phyloP scores from a whole-genome alignment of 2,888 invertebrate genomes.

The Drosophila leonis region DNA sequence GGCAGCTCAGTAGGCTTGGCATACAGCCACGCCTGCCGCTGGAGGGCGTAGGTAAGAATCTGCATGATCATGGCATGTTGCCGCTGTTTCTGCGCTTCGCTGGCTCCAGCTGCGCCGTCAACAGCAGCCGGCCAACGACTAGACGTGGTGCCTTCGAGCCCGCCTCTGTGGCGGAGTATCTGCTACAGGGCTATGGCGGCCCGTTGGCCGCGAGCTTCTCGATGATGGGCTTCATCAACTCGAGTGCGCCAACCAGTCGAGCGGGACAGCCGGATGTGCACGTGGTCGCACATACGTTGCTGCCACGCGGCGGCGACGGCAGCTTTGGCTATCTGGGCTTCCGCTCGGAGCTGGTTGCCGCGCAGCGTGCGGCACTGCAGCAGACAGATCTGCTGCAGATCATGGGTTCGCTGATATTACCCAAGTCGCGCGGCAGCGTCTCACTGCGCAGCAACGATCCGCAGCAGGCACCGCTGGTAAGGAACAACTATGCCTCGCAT shows the following conservation, averaged over 20 bases:
- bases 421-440: slow-evolving; percentile 86
- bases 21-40: slow-evolving; percentile 53
- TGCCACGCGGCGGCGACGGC: slow-evolving; percentile 52
- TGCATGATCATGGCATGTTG: slow-evolving; percentile 93
- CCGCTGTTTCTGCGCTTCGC: slow-evolving; percentile 82
- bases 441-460: slow-evolving; percentile 86
- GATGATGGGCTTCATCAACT: slow-evolving; percentile 86
- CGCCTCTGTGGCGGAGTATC: slow-evolving; percentile 65
- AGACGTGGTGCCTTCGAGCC: slow-evolving; percentile 48
- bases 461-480: slow-evolving; percentile 86
- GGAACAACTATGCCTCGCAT: slow-evolving; percentile 87
- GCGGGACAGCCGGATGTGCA: slow-evolving; percentile 85
- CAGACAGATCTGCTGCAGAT: slow-evolving; percentile 65
- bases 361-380: slow-evolving; percentile 43
- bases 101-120: slow-evolving; percentile 10
- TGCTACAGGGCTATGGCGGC: slow-evolving; percentile 66
- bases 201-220: slow-evolving; percentile 86
- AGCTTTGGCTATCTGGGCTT: slow-evolving; percentile 68
- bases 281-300: slow-evolving; percentile 86
- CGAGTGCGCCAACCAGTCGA: slow-evolving; percentile 71
- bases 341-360: slow-evolving; percentile 47
- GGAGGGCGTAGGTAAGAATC: slow-evolving; percentile 88
- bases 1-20: slow-evolving; percentile 38
- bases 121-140: slow-evolving; percentile 1
- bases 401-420: slow-evolving; percentile 78